A percentile compares a stretch with the other conserved stretches of the same genome.
phyloP scores from a whole-genome alignment of 1,140 invertebrate species.

The Daktulosphaira vitifoliae region DNA sequence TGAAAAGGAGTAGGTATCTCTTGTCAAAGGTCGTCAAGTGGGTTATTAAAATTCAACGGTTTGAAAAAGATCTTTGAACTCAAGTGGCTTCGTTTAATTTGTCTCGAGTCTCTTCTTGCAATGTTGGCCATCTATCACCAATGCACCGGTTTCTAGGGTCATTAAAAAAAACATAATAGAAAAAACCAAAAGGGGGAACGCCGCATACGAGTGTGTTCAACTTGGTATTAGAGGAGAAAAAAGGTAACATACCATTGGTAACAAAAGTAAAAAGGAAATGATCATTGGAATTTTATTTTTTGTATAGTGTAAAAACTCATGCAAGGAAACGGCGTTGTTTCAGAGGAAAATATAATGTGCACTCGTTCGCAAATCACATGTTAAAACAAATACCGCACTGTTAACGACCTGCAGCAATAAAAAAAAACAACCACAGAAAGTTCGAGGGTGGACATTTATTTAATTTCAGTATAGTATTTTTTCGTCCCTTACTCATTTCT shows the following conservation, averaged over 20 bases:
- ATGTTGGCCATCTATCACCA: too few species aligned
- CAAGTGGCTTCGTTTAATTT: slow-evolving; percentile 27
- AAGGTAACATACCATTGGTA: background rate
- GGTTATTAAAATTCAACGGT: slow-evolving; percentile 28
- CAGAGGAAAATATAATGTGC: slow-evolving; percentile 1
- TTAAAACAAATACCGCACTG: slow-evolving; percentile 16
- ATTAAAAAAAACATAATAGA: background rate
- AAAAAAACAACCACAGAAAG: slow-evolving; percentile 15
- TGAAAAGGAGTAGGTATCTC: slow-evolving; percentile 18
- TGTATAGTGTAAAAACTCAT: too few species aligned
- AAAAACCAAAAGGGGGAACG: background rate
- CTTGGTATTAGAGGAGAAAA: background rate
- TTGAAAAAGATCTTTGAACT: slow-evolving; percentile 19
- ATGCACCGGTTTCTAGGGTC: background rate
- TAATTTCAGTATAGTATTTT: slow-evolving; percentile 27
- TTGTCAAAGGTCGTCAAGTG: slow-evolving; percentile 28
- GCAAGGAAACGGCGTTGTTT: background rate
- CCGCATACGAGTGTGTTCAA: too few species aligned
- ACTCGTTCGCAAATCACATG: slow-evolving; percentile 13
- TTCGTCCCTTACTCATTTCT: background rate
- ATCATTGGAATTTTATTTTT: too few species aligned
- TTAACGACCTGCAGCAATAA: slow-evolving; percentile 13
- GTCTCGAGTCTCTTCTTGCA: background rate
- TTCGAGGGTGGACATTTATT: slow-evolving; percentile 31
- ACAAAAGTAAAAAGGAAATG: background rate